Conservation (phyloP, 2,797 vertebrate genomes). For the Melanotaenia maccullochi region DNA sequence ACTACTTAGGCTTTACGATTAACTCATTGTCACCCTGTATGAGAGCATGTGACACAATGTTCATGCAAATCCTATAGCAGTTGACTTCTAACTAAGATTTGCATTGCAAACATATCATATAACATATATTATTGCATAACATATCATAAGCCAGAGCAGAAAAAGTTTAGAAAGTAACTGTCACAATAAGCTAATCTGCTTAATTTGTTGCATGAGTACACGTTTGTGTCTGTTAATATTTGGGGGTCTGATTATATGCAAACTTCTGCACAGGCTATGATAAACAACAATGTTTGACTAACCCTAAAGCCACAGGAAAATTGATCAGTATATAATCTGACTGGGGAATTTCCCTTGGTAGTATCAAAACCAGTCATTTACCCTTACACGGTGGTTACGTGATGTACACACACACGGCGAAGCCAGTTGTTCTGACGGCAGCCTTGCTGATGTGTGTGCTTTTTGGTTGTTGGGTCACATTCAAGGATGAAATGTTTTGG, state of each 20-base stretch:
- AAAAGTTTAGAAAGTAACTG: slow-evolving; percentile 11
- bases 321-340: slow-evolving; percentile 73
- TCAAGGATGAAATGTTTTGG: slow-evolving; percentile 69
- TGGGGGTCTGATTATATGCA: background rate
- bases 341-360: slow-evolving; percentile 68
- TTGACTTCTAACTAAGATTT: slow-evolving; percentile 3
- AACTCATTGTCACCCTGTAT: slow-evolving; percentile 17
- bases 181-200: slow-evolving; percentile 31
- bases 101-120: background rate
- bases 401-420: slow-evolving; percentile 41
- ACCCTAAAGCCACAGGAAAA: slow-evolving; percentile 70
- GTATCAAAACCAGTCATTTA: slow-evolving; percentile 73
- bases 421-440: slow-evolving; percentile 42
- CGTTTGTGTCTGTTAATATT: slow-evolving; percentile 19
- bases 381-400: slow-evolving; percentile 60
- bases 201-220: slow-evolving; percentile 9
- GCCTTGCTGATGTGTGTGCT: slow-evolving; percentile 45
- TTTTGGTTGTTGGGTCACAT: slow-evolving; percentile 68
- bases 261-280: slow-evolving; percentile 44
- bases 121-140: too few relatives aligned
- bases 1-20: slow-evolving; percentile 1
- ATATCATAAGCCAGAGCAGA: background rate
- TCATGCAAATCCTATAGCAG: slow-evolving; percentile 30
- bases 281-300: slow-evolving; percentile 61
- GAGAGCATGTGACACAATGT: slow-evolving; percentile 14